Base-by-base conservation (phyloP, 2,113 vertebrate species). In the Nothoprocta pentlandii region DNA sequence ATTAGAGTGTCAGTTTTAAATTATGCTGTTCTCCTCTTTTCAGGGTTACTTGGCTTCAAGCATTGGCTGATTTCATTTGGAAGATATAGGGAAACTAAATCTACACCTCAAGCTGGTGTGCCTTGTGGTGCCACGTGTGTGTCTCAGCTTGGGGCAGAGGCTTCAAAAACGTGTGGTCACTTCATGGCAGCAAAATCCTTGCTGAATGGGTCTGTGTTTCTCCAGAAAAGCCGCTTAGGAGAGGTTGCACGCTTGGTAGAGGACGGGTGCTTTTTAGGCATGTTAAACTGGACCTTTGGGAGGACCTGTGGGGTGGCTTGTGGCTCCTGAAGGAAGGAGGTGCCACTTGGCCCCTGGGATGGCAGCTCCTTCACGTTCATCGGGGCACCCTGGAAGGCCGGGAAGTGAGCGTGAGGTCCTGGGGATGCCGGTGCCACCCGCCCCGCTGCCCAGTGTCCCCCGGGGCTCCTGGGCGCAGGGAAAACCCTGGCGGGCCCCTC, bases 331-430 rank as follows among this genome's bases (percentile, higher is more conserved):
- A 90, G 34, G 2, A 85, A 85, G 63, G 94, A 80, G 46, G 88
- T 93, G 96, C 93, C 88, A 67, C 92, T 92, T 79, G 95, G 54
- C 96, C 85, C 41, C 75, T 28, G 58, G 3, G 6, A 39, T 34
- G 67, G 85, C 80, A 64, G 87, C 90, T 89, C 91, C 83, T 87
- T 93, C 95, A 89, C 70, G 80, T 87, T 19, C 88, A 89, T 94
- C 90, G 95, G 93, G 95, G 80, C 88, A 80, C 80, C 83, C 78
- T 86, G 39, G 80, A 42, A 92, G 85, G 94, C 87, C 78, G 80
- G 74, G 3, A 4, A 71, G 78, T 77, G 78, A 95, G 54, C 5
- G 39, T 58, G 5, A 26, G 91, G 92, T 93, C 62, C 58, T 69
- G 54, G 8, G 54, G 54, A 54, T 14, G 8, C 26, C 11, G 7